These are phyloP conservation scores for Micropoecilia bifurca DNA, from an alignment of 2,797 vertebrate species.

Conservation along the genomic window DNA sequence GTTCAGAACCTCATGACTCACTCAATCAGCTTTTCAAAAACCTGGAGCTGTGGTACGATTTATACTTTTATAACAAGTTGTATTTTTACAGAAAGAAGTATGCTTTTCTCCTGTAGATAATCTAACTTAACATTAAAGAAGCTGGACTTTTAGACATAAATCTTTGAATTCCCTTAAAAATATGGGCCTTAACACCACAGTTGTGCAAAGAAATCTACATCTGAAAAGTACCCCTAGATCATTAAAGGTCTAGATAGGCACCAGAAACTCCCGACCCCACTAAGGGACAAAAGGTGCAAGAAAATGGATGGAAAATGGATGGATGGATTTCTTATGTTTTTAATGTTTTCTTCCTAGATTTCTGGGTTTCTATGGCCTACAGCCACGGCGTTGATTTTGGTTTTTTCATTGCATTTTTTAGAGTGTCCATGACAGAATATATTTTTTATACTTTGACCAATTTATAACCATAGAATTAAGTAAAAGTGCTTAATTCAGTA, in stretches of 20 bases:
- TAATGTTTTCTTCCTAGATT: not conserved
- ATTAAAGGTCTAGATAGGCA: not conserved
- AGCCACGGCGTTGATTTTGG: not conserved
- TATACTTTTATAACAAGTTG: not conserved
- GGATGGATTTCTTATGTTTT: not conserved
- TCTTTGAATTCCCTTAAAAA: not conserved
- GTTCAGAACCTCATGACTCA: not conserved
- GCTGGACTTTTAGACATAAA: not conserved
- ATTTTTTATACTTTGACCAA: not conserved
- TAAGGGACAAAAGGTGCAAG: no score
- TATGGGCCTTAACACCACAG: not conserved
- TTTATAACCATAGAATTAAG: not conserved
- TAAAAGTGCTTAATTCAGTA: not conserved
- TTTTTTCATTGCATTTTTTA: not conserved
- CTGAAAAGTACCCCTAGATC: not conserved
- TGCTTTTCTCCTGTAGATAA: not conserved
- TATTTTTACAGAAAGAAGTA: not conserved
- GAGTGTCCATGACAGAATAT: not conserved
- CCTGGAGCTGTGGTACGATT: not conserved
- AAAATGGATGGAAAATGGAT: no score
- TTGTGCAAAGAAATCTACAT: not conserved
- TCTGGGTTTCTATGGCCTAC: not conserved
- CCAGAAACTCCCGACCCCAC: no score
- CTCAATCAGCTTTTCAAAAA: not conserved
- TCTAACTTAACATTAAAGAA: not conserved